Conservation (phyloP, 2,888 invertebrate species). For the Brenthis ino region DNA sequence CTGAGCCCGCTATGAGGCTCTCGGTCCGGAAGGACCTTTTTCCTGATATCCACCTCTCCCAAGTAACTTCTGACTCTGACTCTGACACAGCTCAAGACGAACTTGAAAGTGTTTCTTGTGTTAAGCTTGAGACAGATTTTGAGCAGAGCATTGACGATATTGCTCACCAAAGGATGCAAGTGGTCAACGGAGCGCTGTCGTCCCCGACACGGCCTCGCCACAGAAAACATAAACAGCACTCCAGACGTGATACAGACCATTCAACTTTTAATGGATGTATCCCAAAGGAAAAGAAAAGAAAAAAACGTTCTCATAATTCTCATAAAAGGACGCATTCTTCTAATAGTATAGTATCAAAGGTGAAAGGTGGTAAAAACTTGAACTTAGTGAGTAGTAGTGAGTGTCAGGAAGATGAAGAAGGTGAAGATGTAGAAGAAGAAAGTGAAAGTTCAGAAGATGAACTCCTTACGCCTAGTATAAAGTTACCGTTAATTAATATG, state of each 20-base stretch:
- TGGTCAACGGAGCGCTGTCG: slow-evolving; percentile 64
- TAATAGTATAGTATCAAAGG: slow-evolving; percentile 64
- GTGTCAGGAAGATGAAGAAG: slow-evolving; percentile 64
- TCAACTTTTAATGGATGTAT: slow-evolving; percentile 65
- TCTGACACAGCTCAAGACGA: slow-evolving; percentile 57
- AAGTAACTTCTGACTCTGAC: slow-evolving; percentile 53
- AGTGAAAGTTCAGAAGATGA: slow-evolving; percentile 76
- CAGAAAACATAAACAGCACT: slow-evolving; percentile 72
- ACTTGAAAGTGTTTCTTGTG: slow-evolving; percentile 62
- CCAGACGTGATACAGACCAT: slow-evolving; percentile 62
- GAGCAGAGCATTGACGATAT: slow-evolving; percentile 79
- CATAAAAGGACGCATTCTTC: slow-evolving; percentile 64
- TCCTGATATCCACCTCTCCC: slow-evolving; percentile 62
- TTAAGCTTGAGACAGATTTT: slow-evolving; percentile 78
- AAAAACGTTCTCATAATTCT: slow-evolving; percentile 61
- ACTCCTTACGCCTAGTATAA: slow-evolving; percentile 73
- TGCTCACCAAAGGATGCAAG: slow-evolving; percentile 66
- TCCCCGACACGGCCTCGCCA: slow-evolving; percentile 64
- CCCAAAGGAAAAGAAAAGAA: slow-evolving; percentile 66
- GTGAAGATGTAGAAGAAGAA: slow-evolving; percentile 52
- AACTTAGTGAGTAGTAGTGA: slow-evolving; percentile 80
- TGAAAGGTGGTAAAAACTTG: slow-evolving; percentile 80
- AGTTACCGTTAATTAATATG: slow-evolving; percentile 74
- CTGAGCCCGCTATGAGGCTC: slow-evolving; percentile 67
- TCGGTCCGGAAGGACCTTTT: slow-evolving; percentile 79